Conservation (phyloP, 2,797 vertebrate genomes). For the Sphenopsis melanotis region DNA sequence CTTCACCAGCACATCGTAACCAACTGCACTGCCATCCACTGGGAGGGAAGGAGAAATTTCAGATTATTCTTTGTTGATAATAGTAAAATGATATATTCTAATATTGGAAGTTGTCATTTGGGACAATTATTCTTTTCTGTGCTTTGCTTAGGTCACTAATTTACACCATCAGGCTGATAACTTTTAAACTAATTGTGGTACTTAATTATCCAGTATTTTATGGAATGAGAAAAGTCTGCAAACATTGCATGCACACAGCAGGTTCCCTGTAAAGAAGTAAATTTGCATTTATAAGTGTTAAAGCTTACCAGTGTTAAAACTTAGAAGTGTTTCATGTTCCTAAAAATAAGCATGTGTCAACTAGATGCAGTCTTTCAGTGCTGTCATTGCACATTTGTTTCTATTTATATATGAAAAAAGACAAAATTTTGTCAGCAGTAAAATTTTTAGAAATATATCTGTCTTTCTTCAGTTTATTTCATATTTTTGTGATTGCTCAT, state of each 20-base stretch:
- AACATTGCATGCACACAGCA: not conserved
- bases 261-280: not conserved
- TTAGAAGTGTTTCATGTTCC: not conserved
- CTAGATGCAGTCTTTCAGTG: not conserved
- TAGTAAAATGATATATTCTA: not conserved
- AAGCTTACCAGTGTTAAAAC: not conserved
- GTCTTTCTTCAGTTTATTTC: not conserved
- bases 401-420: not conserved
- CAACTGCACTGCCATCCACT: not conserved
- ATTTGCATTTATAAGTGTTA: conserved; percentile 10
- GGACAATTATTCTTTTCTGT: not conserved
- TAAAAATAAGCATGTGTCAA: conserved; percentile 19
- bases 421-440: not conserved
- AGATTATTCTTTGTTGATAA: not conserved
- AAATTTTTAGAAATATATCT: not conserved
- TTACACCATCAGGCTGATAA: conserved; percentile 1
- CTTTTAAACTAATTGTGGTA: not conserved
- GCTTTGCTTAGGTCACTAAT: not conserved
- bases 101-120: not conserved
- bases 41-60: not conserved
- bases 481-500: not conserved
- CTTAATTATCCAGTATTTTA: conserved; percentile 21
- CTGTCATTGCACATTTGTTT: not conserved
- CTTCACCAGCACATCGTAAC: not conserved
- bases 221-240: not conserved